Evolutionary conservation across 2,888 invertebrate genomes (phyloP).

Genomic region (Boloria selene): DNA sequence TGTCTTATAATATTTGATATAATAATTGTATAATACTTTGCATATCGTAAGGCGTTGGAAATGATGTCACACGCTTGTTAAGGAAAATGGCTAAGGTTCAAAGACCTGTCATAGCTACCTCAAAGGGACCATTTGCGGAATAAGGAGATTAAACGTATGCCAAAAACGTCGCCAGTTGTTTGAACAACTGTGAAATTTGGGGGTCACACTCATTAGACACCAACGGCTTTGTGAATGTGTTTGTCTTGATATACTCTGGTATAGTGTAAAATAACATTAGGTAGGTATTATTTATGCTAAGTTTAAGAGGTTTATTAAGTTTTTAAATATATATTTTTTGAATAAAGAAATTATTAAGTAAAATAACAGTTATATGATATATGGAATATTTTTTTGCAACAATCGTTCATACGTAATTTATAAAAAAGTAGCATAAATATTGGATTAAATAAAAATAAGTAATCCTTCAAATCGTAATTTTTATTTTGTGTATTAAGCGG

Average conservation of each 20-base stretch:
- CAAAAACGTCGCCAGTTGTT: slow-evolving; percentile 37
- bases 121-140: slow-evolving; percentile 49
- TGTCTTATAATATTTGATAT: no score
- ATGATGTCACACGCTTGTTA: slow-evolving; percentile 57
- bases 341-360: no score
- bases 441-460: no score
- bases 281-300: no score
- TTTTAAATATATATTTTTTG: no score
- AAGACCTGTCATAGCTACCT: slow-evolving; percentile 49
- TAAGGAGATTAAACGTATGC: slow-evolving; percentile 43
- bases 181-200: slow-evolving; percentile 27
- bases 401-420: no score
- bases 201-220: slow-evolving; percentile 12
- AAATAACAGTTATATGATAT: no score
- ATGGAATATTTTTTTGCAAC: no score
- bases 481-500: no score
- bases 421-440: no score
- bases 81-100: slow-evolving; percentile 59
- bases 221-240: slow-evolving; percentile 3
- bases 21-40: slow-evolving; percentile 35
- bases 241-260: background rate
- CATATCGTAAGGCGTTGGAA: slow-evolving; percentile 41
- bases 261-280: background rate
- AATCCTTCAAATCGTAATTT: no score
- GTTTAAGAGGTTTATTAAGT: no score